Base-by-base conservation (phyloP, 2,113 vertebrate species). In the Dinomys branickii region DNA sequence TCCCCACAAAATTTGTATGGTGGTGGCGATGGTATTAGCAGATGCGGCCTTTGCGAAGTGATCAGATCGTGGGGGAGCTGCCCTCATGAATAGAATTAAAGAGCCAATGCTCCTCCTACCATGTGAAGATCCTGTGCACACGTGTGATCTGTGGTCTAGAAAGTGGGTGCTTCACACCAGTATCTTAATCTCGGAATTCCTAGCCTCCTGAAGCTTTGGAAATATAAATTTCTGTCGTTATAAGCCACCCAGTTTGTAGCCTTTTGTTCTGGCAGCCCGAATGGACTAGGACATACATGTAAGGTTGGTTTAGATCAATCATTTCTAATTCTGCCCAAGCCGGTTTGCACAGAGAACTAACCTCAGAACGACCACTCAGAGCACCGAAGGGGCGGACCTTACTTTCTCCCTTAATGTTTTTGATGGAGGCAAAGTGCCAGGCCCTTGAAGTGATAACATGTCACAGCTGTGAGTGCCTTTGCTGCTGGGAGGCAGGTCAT, bases 381-480 rank as follows among this genome's bases (percentile, higher is more conserved):
- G 71, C 58, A 17, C n/a, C 28, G 30, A 56, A 61, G 85, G 56
- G 12, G 24, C 33, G 3, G 22, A 38, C 54, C 35, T 41, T 90
- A 65, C 65, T 93, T 38, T 92, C 52, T 47, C 90, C 14, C 41
- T 92, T 41, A 28, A 81, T 85, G 63, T 54, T 86, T 93, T 86
- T 71, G 82, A 69, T 5, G 50, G 71, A 91, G 81, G 78, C 35
- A 90, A 80, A 81, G 80, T 14, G 30, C 44, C 78, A 84, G 86
- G 47, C 30, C 35, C 38, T 80, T 86, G 90, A 50, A 8, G 47
- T 58, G 54, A 5, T 12, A 61, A 38, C 59, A 10, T 28, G 81
- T 52, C 75, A 7, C 24, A n/a, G 78, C 94, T 93, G 67, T 35
- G 54, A 92, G 88, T 56, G n/a, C 84, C 87, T 80, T 77, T 47